Base-by-base conservation (phyloP, 2,797 vertebrate genomes). In the Scyliorhinus canicula region DNA sequence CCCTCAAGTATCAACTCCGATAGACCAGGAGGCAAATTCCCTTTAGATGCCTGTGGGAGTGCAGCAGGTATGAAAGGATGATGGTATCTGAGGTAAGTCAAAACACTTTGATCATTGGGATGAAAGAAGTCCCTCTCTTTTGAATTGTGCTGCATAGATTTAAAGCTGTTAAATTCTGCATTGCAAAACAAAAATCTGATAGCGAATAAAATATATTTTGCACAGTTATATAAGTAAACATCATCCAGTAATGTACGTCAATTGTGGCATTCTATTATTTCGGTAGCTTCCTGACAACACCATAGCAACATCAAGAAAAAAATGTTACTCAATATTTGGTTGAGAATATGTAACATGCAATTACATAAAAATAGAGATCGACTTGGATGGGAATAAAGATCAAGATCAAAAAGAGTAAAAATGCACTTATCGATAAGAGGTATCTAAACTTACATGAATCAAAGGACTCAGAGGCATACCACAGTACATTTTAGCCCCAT, bases 161-260 rank as follows among this genome's bases (percentile, higher is more conserved):
- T 40, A 91, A 91, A 82, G 19, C 60, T 40, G 88, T 91, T 91
- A 91, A 91, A 91, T 91, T 65, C 88, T 91, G 57, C 57, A 91
- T 65, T 44, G 88, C 88, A 91, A 65, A 91, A 26, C 26, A 50
- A 91, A 91, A 65, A 91, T 63, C 88, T 91, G n/a, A 44, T 91
- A 44, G 88, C 19, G 8, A 91, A 44, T 91, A 91, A 65, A 26
- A 91, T 91, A 91, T 65, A 91, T 91, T 91, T 91, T 65, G 86
- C 35, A 60, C 5, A 63, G 28, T 90, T 98, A 98, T 98, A 98
- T 97, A 98, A 97, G 97, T 97, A 98, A 97, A 97, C 97, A 98
- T 98, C 98, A 98, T 97, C 97, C 97, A 97, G 97, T 98, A 98
- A 98, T 98, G 97, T 98, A 97, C 97, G 97, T 98, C 97, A 98